These are phyloP conservation scores for Rotaria magnacalcarata DNA, from an alignment of 2,888 invertebrate species.

Conservation along the genomic window DNA sequence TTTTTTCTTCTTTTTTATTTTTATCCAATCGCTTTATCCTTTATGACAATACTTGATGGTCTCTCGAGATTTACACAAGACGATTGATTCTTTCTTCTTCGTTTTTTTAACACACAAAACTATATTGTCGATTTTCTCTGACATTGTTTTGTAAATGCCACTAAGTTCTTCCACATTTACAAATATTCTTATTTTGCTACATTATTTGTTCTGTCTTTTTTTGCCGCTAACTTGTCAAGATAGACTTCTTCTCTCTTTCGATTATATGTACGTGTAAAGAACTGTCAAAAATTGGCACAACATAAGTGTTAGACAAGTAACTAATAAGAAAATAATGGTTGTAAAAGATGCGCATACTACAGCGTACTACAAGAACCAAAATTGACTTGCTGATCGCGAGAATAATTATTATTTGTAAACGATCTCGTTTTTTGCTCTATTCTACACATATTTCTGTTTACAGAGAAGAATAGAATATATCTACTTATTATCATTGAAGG, in stretches of 20 bases:
- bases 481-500: neutral
- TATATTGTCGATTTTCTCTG: neutral
- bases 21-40: neutral
- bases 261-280: neutral
- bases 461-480: neutral
- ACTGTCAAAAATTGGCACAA: slow-evolving; percentile 8
- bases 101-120: neutral
- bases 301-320: neutral
- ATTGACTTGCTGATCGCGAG: neutral
- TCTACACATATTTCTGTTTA: neutral
- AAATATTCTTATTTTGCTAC: neutral
- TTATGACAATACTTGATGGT: neutral
- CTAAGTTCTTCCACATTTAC: neutral
- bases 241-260: neutral
- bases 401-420: slow-evolving; percentile 17
- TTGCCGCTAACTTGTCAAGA: neutral
- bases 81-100: neutral
- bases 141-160: neutral
- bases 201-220: neutral
- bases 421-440: neutral
- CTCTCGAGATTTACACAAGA: neutral
- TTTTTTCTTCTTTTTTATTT: neutral
- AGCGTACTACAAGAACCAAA: neutral
- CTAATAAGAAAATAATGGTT: neutral
- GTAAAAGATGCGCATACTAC: neutral